Conservation (phyloP, 2,797 vertebrate genomes). For the Melanogrammus aeglefinus region DNA sequence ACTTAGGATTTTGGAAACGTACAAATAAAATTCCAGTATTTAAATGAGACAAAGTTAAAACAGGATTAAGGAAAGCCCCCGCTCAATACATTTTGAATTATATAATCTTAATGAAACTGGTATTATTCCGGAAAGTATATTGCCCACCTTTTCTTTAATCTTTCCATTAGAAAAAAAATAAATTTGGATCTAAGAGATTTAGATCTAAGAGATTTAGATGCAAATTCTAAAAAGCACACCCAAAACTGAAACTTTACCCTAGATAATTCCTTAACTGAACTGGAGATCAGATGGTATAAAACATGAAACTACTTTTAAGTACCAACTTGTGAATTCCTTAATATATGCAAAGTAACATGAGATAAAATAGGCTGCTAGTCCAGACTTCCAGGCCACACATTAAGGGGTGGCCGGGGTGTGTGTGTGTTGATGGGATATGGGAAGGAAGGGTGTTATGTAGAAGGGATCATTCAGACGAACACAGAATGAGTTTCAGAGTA, state of each 20-base stretch:
- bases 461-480: slow-evolving; percentile 7
- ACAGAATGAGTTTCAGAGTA: slow-evolving; percentile 38
- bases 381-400: not conserved
- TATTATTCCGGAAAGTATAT: not conserved
- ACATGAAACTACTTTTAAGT: not conserved
- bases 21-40: not conserved
- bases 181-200: too few species aligned
- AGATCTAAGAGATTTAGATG: not conserved
- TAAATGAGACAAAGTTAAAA: not conserved
- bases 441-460: not conserved
- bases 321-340: not conserved
- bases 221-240: not conserved
- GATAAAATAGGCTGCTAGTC: not conserved
- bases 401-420: not conserved
- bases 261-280: not conserved
- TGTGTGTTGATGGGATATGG: not conserved
- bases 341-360: not conserved
- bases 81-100: not conserved
- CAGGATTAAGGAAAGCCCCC: not conserved
- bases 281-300: not conserved
- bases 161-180: not conserved
- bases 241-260: not conserved
- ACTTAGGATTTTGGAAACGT: not conserved
- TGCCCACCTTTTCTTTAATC: not conserved
- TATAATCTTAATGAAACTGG: not conserved